Conservation (phyloP, 2,888 invertebrate genomes). For the Rhaphigaster nebulosa region DNA sequence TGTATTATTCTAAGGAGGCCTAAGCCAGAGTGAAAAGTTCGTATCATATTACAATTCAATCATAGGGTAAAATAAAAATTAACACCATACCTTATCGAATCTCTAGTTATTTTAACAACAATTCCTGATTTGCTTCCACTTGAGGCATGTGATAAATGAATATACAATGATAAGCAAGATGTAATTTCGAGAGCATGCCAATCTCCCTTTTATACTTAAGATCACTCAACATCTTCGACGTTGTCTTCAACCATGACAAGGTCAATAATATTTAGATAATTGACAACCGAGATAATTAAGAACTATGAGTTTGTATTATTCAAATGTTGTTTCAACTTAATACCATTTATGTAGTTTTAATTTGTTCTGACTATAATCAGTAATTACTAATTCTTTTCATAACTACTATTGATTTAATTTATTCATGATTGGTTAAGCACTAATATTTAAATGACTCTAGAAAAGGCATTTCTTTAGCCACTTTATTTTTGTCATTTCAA, state of each 20-base stretch:
- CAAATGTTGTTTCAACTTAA: neutral
- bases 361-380: neutral
- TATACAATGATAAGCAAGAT: neutral
- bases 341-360: neutral
- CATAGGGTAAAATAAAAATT: too few species aligned
- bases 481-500: too few species aligned
- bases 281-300: conserved; percentile 16
- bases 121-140: neutral
- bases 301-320: conserved; percentile 32
- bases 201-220: neutral
- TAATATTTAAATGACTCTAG: too few species aligned
- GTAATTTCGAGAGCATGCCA: neutral
- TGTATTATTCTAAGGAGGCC: too few species aligned
- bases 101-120: neutral
- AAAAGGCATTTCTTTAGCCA: too few species aligned
- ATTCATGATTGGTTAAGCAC: too few species aligned
- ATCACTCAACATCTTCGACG: neutral
- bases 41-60: too few species aligned
- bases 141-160: neutral
- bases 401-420: neutral
- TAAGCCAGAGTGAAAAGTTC: too few species aligned
- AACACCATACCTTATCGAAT: neutral
- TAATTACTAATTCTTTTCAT: neutral
- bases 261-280: neutral
- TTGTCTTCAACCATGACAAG: neutral